Base-by-base conservation (phyloP, 2,888 invertebrate species). In the Acrobasis consociella region DNA sequence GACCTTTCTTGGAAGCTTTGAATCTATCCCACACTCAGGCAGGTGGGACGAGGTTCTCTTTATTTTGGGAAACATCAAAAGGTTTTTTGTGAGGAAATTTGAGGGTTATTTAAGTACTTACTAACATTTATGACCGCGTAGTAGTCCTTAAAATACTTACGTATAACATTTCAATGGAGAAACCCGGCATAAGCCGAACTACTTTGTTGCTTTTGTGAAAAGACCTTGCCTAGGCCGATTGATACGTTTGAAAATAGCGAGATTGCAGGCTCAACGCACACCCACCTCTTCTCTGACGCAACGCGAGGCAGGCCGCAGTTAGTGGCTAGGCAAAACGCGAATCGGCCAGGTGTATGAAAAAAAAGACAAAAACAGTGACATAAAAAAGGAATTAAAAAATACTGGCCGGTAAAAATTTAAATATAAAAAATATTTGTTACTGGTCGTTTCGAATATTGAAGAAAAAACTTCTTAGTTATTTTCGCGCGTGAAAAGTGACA, bases 201-300 rank as follows among this genome's bases (percentile, higher is more conserved):
- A 56, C 42, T 56, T 55, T 56, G 56, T 42, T 22, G 42, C 42
- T 56, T 56, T 56, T 56, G 56, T 56, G 56, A 56, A 56, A 56
- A 56, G 58, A 49, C 58, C 58, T 59, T 59, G 58, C 15, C 58
- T 49, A 56, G 56, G 56, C 56, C 56, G 56, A 59, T 59, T 59
- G 58, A 59, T 59, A 59, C 58, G 37, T 38, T 49, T 49, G 37
- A 59, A 56, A 56, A 2, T 53, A 49, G 46, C 58, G 49, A 59
- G 49, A 42, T 17, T 31, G 49, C 49, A 59, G 58, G 58, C 49
- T 59, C 49, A 49, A 50, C 17, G 16, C 58, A 49, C 58, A 59
- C 58, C 58, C 56, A 56, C 56, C 56, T 56, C 56, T 42, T 56
- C 56, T 22, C 51, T 60, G 60, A 60, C 51, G 60, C 51, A 60